Conservation (phyloP, 2,113 vertebrate species). For the Equus przewalskii region DNA sequence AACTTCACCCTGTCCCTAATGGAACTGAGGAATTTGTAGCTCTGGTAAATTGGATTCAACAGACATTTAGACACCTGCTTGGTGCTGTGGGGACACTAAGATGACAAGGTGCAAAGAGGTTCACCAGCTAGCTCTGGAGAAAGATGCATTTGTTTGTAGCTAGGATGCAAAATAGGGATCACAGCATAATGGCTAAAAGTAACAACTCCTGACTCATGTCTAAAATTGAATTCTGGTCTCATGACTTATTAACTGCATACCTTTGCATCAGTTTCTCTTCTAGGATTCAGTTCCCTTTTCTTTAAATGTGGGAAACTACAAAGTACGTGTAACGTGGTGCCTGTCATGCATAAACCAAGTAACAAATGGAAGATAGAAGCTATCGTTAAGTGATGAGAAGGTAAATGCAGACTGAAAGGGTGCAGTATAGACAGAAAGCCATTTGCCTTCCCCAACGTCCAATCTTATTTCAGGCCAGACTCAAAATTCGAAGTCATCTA, state of each 20-base stretch:
- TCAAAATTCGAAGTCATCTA: constrained; percentile 11
- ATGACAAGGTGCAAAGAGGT: neutral
- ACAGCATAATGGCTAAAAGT: neutral
- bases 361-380: neutral
- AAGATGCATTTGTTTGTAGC: neutral
- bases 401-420: neutral
- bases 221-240: neutral
- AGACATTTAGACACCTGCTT: neutral
- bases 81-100: neutral
- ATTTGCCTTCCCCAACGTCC: neutral
- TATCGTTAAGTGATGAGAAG: neutral
- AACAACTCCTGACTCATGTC: neutral
- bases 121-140: neutral
- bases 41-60: neutral
- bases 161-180: neutral
- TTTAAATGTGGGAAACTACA: neutral
- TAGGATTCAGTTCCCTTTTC: neutral
- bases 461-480: neutral
- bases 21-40: neutral
- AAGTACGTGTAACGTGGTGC: fast-evolving
- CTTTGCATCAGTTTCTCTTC: neutral
- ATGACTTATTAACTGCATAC: neutral
- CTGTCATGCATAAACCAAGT: neutral
- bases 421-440: neutral
- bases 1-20: neutral